Evolutionary conservation across 2,888 invertebrate species (phyloP).

Genomic region (Platynereis dumerilii): DNA sequence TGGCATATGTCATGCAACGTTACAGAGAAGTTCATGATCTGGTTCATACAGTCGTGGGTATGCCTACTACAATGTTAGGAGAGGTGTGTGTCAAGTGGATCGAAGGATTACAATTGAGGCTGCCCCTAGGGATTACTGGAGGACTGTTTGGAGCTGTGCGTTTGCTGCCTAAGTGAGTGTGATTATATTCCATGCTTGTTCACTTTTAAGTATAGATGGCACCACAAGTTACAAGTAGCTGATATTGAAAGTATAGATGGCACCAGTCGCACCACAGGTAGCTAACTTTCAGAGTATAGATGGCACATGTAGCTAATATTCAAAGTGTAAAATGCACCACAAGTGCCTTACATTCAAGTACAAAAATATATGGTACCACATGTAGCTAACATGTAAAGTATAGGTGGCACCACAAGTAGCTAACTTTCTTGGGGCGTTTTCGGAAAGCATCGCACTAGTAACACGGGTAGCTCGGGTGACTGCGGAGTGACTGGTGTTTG

Average conservation of each 20-base stretch:
- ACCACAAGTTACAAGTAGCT: not conserved
- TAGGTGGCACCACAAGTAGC: no score
- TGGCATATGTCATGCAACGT: constrained; percentile 96
- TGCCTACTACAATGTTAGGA: constrained; percentile 72
- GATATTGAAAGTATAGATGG: not conserved
- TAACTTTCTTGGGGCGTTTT: no score
- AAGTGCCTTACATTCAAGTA: no score
- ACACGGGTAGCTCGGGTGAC: no score
- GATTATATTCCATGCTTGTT: constrained; percentile 48
- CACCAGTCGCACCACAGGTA: not conserved
- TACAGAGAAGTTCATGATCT: constrained; percentile 98
- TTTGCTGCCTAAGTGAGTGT: constrained; percentile 78
- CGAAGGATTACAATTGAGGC: constrained; percentile 90
- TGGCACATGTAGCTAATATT: no score
- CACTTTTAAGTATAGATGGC: no score
- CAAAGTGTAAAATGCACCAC: no score
- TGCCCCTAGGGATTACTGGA: constrained; percentile 95
- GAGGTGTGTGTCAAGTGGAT: constrained; percentile 97
- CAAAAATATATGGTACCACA: no score
- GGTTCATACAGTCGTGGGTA: constrained; percentile 83
- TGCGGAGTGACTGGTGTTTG: no score
- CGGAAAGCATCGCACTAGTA: no score
- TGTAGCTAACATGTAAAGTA: no score
- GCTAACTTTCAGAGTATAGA: no score
- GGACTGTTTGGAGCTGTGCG: constrained; percentile 91